Evolutionary conservation across 2,888 invertebrate species (phyloP), one percentile per base, ranked within the genome.

Genomic region (Drosophila trichaetosa): DNA sequence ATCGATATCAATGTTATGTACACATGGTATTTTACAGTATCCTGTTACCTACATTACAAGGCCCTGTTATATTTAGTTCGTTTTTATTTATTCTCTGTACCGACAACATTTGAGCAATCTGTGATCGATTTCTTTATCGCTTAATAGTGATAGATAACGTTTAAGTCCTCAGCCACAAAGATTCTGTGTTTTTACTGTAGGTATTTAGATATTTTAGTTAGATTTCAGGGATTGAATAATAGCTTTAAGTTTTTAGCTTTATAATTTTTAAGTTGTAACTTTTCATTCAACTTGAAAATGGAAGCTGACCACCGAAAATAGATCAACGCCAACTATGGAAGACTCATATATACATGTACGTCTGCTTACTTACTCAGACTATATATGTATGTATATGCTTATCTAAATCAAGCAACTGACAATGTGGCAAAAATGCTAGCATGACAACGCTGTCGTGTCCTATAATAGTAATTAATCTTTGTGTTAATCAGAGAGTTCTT

Each of bases 401-500:
- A 49, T 49, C 27, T 29, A 49, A 49, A 6, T 29, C 16, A 27
- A 18, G 27, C 27, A 49, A 24, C 24, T 16, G 46, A 2, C 46
- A 46, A 46, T 24, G 24, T 46, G 24, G 46, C 46, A 46, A 46
- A 16, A 46, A 46, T 46, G 21, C 21, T 21, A 24, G 21, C 46
- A 24, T 24, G 21, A 7, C 46, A 46, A 46, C 46, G 8, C 46
- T 24, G 46, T 46, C 46, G 46, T 24, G 16, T 16, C 46, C 16
- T 24, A 24, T 1, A 16, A 8, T 11, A 8, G n/a, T 21, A 29
- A 51, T 61, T 3, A 42, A 59, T 66, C 38, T 53, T n/a, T 36
- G 27, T 36, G 31, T 60, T 49, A 48, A 73, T 51, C 59, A 63
- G 40, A 7, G 24, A 38, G 34, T 38, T 27, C n/a, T 24, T 48